These are phyloP conservation scores for Chromoteleia sp. DNA, from an alignment of 2,888 invertebrate genomes.

Conservation along the genomic window DNA sequence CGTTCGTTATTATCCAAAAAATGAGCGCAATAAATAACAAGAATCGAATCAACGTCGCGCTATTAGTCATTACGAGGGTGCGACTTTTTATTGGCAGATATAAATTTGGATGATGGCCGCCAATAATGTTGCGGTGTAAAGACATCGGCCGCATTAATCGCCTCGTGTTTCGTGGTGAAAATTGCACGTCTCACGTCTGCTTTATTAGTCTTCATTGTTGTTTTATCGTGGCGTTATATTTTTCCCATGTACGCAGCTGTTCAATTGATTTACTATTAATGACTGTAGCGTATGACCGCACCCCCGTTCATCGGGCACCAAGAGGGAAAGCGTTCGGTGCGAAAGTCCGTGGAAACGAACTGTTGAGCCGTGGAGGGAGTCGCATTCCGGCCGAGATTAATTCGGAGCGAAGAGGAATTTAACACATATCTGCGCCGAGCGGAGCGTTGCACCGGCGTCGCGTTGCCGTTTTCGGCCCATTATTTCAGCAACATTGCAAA, in stretches of 20 bases:
- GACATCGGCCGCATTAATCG: slow-evolving; percentile 48
- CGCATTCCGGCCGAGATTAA: slow-evolving; percentile 83
- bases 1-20: background rate
- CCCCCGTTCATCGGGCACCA: slow-evolving; percentile 53
- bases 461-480: slow-evolving; percentile 81
- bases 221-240: slow-evolving; percentile 58
- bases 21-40: slow-evolving; percentile 20
- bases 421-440: slow-evolving; percentile 80
- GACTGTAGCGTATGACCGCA: slow-evolving; percentile 63
- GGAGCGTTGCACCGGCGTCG: slow-evolving; percentile 63
- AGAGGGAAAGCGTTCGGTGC: slow-evolving; percentile 72
- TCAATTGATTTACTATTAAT: slow-evolving; percentile 69
- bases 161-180: slow-evolving; percentile 44
- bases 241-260: slow-evolving; percentile 60
- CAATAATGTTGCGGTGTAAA: slow-evolving; percentile 32
- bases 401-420: slow-evolving; percentile 83
- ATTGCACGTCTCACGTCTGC: slow-evolving; percentile 52
- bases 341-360: slow-evolving; percentile 69
- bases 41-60: slow-evolving; percentile 23
- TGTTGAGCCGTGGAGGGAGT: slow-evolving; percentile 76
- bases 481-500: slow-evolving; percentile 83
- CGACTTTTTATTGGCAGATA: slow-evolving; percentile 36
- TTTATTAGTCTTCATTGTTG: slow-evolving; percentile 63
- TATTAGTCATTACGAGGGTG: slow-evolving; percentile 43
- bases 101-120: slow-evolving; percentile 45